Evolutionary conservation across 2,113 vertebrate genomes (phyloP), one percentile per base, ranked within the genome.

Genomic region (Chauna torquata): DNA sequence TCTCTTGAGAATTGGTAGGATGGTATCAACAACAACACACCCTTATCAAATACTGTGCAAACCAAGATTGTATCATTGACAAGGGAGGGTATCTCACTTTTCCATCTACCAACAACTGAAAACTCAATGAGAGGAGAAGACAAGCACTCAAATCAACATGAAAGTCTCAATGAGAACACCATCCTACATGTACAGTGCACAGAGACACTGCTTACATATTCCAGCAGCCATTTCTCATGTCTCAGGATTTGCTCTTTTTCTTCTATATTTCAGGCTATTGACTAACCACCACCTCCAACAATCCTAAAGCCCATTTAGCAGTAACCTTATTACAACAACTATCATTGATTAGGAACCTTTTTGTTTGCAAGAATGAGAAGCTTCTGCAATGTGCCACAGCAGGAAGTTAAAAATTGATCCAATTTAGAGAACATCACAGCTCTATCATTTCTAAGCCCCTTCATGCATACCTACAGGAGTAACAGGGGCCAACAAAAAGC

Each of bases 101-200:
- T 62, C 18, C 15, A 61, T 61, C 40, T 68, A 18, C 19, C 40
- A 88, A 42, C 40, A 97, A 36, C 45, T 74, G 54, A 79, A 78
- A 87, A 66, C 36, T 44, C 42, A 54, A 47, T 27, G 8, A 42
- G 92, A 90, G 49, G 23, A 83, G 49, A 42, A 16, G 42, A 65
- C 8, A 32, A 81, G 6, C 28, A 68, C 84, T 61, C 55, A 77
- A 93, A 89, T 34, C 15, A 38, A 24, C 24, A 34, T 12, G 24
- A 65, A 96, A 88, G 81, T 15, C 1, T 1, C 49, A n/a, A 16
- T 4, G 20, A 70, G 42, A 82, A 40, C 36, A 76, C 23, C 38
- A 32, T 7, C 14, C 11, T 1, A 3, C 0, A 0, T 20, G 15
- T 17, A 59, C 1, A 38, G 44, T 36, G 57, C 22, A 38, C 64